A percentile compares a stretch with the other conserved stretches of the same genome.
phyloP scores from a whole-genome alignment of 1,140 invertebrate genomes.

The Steinernema khuongi region DNA sequence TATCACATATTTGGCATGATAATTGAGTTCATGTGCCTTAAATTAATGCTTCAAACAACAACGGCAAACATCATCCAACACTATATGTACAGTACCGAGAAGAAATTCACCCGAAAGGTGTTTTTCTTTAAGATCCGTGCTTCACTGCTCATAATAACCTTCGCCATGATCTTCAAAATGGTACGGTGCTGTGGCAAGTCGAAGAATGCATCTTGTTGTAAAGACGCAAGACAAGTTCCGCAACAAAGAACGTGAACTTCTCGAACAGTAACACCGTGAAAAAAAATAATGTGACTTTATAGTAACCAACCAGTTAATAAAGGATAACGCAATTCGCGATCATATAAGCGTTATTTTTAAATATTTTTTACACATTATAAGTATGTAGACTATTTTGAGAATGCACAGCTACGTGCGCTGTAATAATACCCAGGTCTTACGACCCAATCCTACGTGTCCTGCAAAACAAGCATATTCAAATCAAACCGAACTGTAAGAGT shows the following conservation, averaged over 20 bases:
- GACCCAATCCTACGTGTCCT: too few species aligned
- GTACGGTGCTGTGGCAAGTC: conserved; percentile 18
- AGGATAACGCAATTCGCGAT: too few species aligned
- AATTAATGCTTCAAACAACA: conserved; percentile 8
- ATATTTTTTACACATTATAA: too few species aligned
- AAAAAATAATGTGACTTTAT: neutral
- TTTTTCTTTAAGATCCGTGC: conserved; percentile 21
- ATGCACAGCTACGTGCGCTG: too few species aligned
- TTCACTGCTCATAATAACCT: conserved; percentile 3
- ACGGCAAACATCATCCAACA: conserved; percentile 4
- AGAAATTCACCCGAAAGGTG: neutral
- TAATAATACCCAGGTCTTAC: too few species aligned
- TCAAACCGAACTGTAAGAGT: too few species aligned
- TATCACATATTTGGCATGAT: too few species aligned
- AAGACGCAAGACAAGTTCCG: neutral
- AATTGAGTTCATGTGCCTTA: neutral
- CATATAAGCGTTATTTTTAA: too few species aligned
- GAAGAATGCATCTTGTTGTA: neutral
- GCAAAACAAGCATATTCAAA: too few species aligned
- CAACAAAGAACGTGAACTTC: conserved; percentile 7
- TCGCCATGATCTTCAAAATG: neutral
- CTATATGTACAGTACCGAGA: conserved; percentile 15
- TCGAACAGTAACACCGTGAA: neutral
- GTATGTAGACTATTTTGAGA: too few species aligned
- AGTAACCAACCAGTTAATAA: neutral